A percentile compares a stretch with the other conserved stretches of the same genome.
Conservation (phyloP, 2,888 invertebrate species). For the Neria commutata region DNA sequence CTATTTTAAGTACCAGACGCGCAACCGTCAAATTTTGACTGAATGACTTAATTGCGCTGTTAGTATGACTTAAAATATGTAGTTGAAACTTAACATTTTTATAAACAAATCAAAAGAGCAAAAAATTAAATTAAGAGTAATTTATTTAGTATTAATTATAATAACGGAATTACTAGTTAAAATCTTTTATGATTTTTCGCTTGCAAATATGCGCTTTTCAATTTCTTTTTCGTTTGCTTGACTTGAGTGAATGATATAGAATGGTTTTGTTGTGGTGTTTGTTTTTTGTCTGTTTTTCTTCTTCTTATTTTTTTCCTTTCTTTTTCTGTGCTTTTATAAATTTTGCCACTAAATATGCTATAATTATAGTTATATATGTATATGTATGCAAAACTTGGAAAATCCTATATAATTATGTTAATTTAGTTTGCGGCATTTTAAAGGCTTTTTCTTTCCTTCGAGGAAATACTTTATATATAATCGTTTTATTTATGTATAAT, state of each 20-base stretch:
- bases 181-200: no score
- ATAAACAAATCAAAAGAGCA: no score
- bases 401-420: neutral
- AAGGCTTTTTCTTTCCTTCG: conserved; percentile 57
- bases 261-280: neutral
- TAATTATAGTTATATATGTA: conserved; percentile 11
- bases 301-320: neutral
- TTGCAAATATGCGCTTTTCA: conserved; percentile 18
- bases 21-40: no score
- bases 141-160: conserved; percentile 35
- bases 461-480: conserved; percentile 49
- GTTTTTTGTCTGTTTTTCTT: neutral
- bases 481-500: neutral
- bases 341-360: neutral
- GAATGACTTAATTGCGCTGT: no score
- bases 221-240: neutral
- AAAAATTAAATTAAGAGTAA: no score
- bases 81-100: no score
- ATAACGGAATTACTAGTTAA: conserved; percentile 49
- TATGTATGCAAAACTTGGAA: no score
- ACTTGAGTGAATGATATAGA: conserved; percentile 3
- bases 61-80: no score
- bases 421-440: conserved; percentile 23
- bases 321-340: conserved; percentile 8
- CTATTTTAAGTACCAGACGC: no score